These are phyloP conservation scores for Erannis defoliaria DNA, from an alignment of 2,888 invertebrate species.

Conservation along the genomic window DNA sequence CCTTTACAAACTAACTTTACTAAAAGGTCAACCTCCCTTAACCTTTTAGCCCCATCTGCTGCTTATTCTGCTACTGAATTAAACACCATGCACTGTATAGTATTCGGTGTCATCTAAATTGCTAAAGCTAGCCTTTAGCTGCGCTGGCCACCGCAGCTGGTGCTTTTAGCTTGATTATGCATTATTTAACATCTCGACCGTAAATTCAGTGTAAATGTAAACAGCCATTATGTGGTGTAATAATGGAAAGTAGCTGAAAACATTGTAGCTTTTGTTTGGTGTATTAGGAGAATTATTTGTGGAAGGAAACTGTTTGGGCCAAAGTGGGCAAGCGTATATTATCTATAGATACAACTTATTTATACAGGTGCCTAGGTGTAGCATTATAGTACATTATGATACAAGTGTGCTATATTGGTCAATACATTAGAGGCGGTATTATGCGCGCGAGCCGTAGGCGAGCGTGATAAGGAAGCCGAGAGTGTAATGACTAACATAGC, in stretches of 20 bases:
- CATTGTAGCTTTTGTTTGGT: constrained; percentile 20
- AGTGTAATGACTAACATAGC: too few relatives aligned
- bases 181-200: constrained; percentile 52
- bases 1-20: neutral
- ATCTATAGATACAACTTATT: too few relatives aligned
- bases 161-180: constrained; percentile 66
- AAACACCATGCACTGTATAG: constrained; percentile 30
- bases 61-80: constrained; percentile 12
- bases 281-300: constrained; percentile 23
- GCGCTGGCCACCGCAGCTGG: constrained; percentile 57
- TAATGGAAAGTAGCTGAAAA: constrained; percentile 23
- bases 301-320: too few relatives aligned
- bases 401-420: too few relatives aligned
- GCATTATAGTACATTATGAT: too few relatives aligned
- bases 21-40: neutral
- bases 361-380: too few relatives aligned
- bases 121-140: constrained; percentile 48
- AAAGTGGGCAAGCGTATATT: too few relatives aligned
- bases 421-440: too few relatives aligned
- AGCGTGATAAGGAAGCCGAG: too few relatives aligned
- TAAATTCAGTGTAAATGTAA: constrained; percentile 49
- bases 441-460: too few relatives aligned
- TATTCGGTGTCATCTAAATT: constrained; percentile 48
- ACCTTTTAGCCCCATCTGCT: neutral
- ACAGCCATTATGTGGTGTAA: constrained; percentile 37